Base-by-base conservation (phyloP, 2,888 invertebrate species). In the Drosophila fulvimacula region DNA sequence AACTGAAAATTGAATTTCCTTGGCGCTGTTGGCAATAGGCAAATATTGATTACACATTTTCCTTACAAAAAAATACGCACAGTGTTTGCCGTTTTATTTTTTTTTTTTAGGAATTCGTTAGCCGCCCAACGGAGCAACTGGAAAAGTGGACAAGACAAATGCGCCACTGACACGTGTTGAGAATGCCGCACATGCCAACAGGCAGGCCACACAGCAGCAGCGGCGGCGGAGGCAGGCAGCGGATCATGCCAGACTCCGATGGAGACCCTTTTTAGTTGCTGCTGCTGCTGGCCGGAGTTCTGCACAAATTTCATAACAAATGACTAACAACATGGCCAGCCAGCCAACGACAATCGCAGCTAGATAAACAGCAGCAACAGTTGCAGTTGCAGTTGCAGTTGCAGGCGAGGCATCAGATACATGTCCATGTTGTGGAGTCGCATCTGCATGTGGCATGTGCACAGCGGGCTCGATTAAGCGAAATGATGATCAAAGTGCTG, bases 401-500 rank as follows among this genome's bases (percentile, higher is more conserved):
- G 55, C 49, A 65, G 60, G n/a, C n/a, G n/a, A n/a, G n/a, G 48
- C 71, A 17, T 24, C 64, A 61, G 81, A 76, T 68, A 57, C 76
- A 65, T 76, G 73, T 69, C 39, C 73, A 69, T 75, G 82, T 74
- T 70, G 46, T 49, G 52, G 32, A 56, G 24, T 59, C 15, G 76
- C 60, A 76, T 75, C 74, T 72, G 79, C 75, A 84, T 85, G 55
- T 68, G 82, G 79, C 75, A 84, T 85, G 55, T 68, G 82, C 76
- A 82, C 82, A 85, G 82, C 88, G 83, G 82, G 87, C 73, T 32
- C 84, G 83, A 84, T 84, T 84, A 88, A 81, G 76, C 81, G 69
- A 83, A 87, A 81, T 78, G 89, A 84, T 88, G 83, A 88, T 84
- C 83, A 84, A 86, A 84, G 83, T 85, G 85, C 81, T 82, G 82